A percentile compares a stretch with the other conserved stretches of the same genome.
phyloP scores from a whole-genome alignment of 1,140 invertebrate species.

The Drosophila kanapiae region DNA sequence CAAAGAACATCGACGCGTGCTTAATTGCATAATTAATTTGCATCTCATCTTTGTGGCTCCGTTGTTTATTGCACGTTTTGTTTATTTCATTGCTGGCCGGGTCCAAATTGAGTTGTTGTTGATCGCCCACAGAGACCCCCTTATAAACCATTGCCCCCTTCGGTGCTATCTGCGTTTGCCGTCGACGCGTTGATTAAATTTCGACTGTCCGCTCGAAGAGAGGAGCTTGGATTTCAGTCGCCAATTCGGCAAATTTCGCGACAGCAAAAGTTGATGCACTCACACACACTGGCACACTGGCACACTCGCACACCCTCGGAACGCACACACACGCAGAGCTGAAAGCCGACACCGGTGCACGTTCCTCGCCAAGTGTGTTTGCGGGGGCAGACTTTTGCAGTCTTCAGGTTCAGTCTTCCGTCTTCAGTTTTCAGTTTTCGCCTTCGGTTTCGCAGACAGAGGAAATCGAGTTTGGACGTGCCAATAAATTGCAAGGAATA shows the following conservation, averaged over 20 bases:
- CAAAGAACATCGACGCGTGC: constrained; percentile 63
- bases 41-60: constrained; percentile 42
- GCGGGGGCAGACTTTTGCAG: constrained; percentile 32
- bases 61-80: constrained; percentile 71
- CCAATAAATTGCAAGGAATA: constrained; percentile 1
- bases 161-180: no score
- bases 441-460: neutral
- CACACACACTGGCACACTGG: constrained; percentile 4
- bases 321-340: constrained; percentile 32
- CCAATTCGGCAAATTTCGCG: constrained; percentile 11
- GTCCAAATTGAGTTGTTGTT: constrained; percentile 47
- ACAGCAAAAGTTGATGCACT: constrained; percentile 28
- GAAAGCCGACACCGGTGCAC: constrained; percentile 71
- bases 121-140: constrained; percentile 8
- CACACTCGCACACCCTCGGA: constrained; percentile 4
- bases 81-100: constrained; percentile 66
- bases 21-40: constrained; percentile 80
- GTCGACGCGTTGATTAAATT: constrained; percentile 10
- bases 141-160: neutral
- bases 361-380: constrained; percentile 49
- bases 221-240: constrained; percentile 38
- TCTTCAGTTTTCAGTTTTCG: neutral
- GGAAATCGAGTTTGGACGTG: constrained; percentile 2
- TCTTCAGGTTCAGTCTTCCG: constrained; percentile 2
- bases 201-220: constrained; percentile 3